A percentile compares a stretch with the other conserved stretches of the same genome.
phyloP scores from a whole-genome alignment of 2,888 invertebrate genomes.

The Heliconius erato region DNA sequence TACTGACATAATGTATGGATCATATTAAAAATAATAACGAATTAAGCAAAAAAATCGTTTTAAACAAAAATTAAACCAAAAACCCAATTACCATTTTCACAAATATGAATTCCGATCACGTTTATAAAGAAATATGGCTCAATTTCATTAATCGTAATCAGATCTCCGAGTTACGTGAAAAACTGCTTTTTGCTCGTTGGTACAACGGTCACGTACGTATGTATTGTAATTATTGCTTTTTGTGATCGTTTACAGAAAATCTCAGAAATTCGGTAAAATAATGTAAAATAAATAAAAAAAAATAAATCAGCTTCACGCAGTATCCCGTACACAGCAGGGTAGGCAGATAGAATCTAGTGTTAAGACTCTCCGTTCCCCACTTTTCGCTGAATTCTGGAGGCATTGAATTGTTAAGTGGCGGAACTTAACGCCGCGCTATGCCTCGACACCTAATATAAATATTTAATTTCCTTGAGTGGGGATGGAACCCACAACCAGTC shows the following conservation, averaged over 20 bases:
- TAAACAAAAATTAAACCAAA: not conserved
- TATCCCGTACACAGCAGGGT: too few relatives aligned
- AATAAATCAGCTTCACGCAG: too few relatives aligned
- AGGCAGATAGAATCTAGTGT: too few relatives aligned
- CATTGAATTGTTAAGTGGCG: too few relatives aligned
- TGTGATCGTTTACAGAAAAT: slow-evolving; percentile 10
- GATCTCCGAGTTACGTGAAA: slow-evolving; percentile 21
- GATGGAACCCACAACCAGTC: too few relatives aligned
- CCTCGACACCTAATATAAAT: too few relatives aligned
- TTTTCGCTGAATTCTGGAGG: too few relatives aligned
- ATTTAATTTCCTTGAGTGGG: too few relatives aligned
- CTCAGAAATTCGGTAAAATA: not conserved
- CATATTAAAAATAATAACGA: not conserved
- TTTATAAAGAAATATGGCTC: slow-evolving; percentile 26
- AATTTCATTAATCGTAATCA: slow-evolving; percentile 25
- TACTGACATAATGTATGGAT: not conserved
- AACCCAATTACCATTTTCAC: not conserved
- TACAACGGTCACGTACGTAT: not conserved
- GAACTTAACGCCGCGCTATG: too few relatives aligned
- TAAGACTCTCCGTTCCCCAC: too few relatives aligned
- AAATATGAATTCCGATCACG: slow-evolving; percentile 17
- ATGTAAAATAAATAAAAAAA: not conserved
- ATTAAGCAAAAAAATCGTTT: too few relatives aligned
- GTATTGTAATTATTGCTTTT: slow-evolving; percentile 14
- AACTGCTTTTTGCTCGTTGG: slow-evolving; percentile 5